Evolutionary conservation across 2,113 vertebrate genomes (phyloP).

Genomic region (Crotophaga sulcirostris): DNA sequence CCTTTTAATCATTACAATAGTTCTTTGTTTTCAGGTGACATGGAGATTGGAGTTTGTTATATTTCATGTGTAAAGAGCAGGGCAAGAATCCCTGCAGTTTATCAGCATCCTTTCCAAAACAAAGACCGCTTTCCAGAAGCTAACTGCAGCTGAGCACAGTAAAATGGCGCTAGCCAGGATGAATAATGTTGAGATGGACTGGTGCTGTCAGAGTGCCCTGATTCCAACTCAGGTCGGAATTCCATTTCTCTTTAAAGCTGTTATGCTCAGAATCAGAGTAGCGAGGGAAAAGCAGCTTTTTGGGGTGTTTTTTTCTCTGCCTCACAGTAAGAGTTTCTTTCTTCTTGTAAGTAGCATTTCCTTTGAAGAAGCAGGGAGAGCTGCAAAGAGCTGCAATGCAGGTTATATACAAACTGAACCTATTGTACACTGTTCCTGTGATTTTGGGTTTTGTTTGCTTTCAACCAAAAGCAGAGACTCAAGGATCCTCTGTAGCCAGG

Average conservation of each 20-base stretch:
- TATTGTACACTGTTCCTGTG: background rate
- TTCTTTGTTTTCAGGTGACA: background rate
- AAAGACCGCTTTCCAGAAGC: background rate
- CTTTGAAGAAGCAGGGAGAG: background rate
- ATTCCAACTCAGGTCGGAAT: background rate
- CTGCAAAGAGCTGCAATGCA: slow-evolving; percentile 3
- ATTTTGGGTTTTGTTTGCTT: background rate
- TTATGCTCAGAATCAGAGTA: background rate
- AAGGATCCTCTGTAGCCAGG: background rate
- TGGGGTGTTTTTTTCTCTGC: background rate
- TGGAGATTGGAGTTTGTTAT: background rate
- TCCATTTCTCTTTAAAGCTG: background rate
- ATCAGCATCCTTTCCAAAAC: background rate
- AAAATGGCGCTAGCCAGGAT: background rate
- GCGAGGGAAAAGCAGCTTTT: background rate
- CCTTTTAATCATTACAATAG: background rate
- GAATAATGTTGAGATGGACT: background rate
- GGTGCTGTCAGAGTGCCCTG: background rate
- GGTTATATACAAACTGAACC: background rate
- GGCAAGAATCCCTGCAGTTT: background rate
- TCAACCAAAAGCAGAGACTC: background rate
- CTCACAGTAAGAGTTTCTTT: background rate
- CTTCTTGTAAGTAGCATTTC: background rate
- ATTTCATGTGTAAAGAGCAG: background rate
- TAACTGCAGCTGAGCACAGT: background rate